Conservation (phyloP, 1,140 invertebrate species). For the Paraescarpia echinospica region DNA sequence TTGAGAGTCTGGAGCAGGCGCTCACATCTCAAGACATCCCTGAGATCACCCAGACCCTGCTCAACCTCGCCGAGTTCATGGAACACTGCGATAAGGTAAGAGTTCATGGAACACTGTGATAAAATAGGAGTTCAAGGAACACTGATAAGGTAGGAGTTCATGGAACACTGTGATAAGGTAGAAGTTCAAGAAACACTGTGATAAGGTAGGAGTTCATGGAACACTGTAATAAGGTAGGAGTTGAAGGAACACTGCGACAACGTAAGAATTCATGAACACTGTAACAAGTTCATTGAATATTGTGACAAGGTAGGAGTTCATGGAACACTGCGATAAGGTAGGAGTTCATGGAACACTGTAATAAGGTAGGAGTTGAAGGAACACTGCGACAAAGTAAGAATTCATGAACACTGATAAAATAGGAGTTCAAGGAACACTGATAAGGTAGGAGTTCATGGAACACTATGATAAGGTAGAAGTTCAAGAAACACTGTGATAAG, state of each 20-base stretch:
- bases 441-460: neutral
- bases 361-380: neutral
- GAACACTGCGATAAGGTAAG: conserved; percentile 91
- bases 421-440: neutral
- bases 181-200: neutral
- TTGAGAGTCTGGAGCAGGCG: conserved; percentile 84
- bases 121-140: neutral
- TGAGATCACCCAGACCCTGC: conserved; percentile 95
- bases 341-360: neutral
- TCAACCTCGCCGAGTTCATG: conserved; percentile 99
- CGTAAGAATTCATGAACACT: neutral
- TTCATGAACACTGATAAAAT: neutral
- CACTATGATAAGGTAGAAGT: neutral
- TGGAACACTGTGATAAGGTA: neutral
- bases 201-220: neutral
- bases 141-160: neutral
- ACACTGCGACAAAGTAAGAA: neutral
- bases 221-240: neutral
- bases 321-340: neutral
- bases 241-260: neutral
- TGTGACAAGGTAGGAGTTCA: neutral
- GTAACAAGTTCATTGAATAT: neutral
- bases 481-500: too few relatives aligned
- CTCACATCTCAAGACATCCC: conserved; percentile 89
- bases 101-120: neutral